Conservation (phyloP, 23 tunicate species). For the Trididemnum nubilum region DNA sequence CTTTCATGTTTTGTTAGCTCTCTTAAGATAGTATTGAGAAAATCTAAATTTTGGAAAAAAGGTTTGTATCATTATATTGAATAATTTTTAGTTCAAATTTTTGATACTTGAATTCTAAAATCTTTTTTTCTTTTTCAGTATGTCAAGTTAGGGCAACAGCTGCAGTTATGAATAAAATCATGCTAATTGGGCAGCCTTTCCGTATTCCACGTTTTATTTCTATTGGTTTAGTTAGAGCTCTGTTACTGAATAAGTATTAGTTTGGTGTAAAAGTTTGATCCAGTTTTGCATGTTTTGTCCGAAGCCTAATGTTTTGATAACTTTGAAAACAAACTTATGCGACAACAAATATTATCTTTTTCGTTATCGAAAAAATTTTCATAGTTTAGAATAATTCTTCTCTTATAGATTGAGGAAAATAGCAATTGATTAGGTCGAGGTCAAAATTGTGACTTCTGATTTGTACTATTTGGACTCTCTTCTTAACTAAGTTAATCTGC, state of each 20-base stretch:
- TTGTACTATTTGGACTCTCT: no score
- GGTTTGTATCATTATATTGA: background rate
- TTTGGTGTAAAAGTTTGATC: background rate
- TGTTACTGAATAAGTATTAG: background rate
- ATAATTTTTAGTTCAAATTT: background rate
- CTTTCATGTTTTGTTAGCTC: background rate
- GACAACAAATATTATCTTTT: no score
- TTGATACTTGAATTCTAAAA: background rate
- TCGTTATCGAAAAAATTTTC: no score
- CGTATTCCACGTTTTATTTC: slow-evolving; percentile 31
- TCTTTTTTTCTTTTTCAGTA: background rate
- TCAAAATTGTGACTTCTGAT: no score
- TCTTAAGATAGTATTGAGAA: background rate
- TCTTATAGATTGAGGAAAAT: no score
- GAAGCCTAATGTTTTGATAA: background rate
- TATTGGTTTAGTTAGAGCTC: background rate
- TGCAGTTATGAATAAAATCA: slow-evolving; percentile 14
- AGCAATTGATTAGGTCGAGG: no score
- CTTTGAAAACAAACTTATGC: slow-evolving; percentile 18
- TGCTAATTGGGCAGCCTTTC: slow-evolving; percentile 47
- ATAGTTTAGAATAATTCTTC: no score
- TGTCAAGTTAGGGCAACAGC: slow-evolving; percentile 22
- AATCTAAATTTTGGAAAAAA: background rate
- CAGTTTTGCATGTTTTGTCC: background rate
- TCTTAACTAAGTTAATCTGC: no score